phyloP scores from a whole-genome alignment of 2,797 vertebrate species.

The Gadopsis marmoratus region DNA sequence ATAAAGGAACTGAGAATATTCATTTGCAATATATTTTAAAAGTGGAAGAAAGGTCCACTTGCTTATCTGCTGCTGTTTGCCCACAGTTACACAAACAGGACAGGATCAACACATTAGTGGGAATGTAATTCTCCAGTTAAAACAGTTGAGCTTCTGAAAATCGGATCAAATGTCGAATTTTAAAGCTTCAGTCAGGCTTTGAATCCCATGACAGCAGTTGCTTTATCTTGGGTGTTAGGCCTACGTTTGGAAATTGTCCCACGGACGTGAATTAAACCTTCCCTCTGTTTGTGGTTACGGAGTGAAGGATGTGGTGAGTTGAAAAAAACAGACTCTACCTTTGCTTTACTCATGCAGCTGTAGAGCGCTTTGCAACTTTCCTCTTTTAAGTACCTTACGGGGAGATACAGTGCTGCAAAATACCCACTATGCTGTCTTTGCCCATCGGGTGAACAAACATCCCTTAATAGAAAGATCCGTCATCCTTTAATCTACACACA shows the following conservation, averaged over 20 bases:
- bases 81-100: conserved; percentile 1
- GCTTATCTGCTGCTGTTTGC: conserved; percentile 25
- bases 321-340: conserved; percentile 4
- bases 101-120: neutral
- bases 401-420: conserved; percentile 1
- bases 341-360: conserved; percentile 33
- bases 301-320: conserved; percentile 62
- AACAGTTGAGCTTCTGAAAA: conserved; percentile 3
- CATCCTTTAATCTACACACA: neutral
- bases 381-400: conserved; percentile 5
- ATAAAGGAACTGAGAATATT: conserved; percentile 53
- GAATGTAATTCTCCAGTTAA: conserved; percentile 28
- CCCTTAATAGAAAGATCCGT: neutral
- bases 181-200: neutral
- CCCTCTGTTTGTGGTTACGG: conserved; percentile 37
- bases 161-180: neutral
- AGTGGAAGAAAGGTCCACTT: conserved; percentile 42
- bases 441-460: neutral
- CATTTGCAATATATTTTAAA: conserved; percentile 33
- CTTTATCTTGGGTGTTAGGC: neutral
- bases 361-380: conserved; percentile 18
- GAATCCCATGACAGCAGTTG: conserved; percentile 19
- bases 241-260: conserved; percentile 39
- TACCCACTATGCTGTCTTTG: neutral
- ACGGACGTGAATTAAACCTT: conserved; percentile 37